Evolutionary conservation across 2,888 invertebrate genomes (phyloP).

Genomic region (Allacma fusca): DNA sequence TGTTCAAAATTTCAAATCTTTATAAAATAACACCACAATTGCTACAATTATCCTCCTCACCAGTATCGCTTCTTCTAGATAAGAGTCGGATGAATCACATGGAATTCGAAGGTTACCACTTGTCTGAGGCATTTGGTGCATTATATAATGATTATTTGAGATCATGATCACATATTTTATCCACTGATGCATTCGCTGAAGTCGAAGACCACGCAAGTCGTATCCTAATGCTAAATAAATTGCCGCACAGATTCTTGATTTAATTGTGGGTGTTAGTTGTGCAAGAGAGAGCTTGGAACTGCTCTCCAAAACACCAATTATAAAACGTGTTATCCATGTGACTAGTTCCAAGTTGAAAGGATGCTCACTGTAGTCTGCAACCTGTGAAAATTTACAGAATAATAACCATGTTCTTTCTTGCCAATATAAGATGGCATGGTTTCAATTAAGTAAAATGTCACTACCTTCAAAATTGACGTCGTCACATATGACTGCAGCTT

Average conservation of each 20-base stretch:
- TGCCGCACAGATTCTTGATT: slow-evolving; percentile 32
- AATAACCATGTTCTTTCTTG: no score
- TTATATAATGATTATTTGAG: slow-evolving; percentile 22
- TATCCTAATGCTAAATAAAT: slow-evolving; percentile 25
- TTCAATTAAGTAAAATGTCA: no score
- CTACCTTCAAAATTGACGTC: slow-evolving; percentile 31
- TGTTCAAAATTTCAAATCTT: no score
- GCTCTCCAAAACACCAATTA: slow-evolving; percentile 18
- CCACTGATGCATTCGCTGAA: slow-evolving; percentile 24
- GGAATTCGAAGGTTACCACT: background rate
- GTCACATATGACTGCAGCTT: slow-evolving; percentile 22
- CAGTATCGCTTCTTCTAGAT: slow-evolving; percentile 34
- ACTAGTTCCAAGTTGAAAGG: slow-evolving; percentile 38
- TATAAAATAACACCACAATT: no score
- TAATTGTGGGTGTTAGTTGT: background rate
- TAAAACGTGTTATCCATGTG: slow-evolving; percentile 34
- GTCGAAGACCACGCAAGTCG: background rate
- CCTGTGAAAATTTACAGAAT: slow-evolving; percentile 13
- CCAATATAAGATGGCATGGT: no score
- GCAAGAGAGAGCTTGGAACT: slow-evolving; percentile 8
- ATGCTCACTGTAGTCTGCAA: slow-evolving; percentile 33
- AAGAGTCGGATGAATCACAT: background rate
- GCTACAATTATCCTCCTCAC: no score
- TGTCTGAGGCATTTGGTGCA: background rate
- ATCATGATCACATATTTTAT: slow-evolving; percentile 27